Evolutionary conservation across 2,797 vertebrate species (phyloP), one percentile per base, ranked within the genome.

Genomic region (Girardinus metallicus): DNA sequence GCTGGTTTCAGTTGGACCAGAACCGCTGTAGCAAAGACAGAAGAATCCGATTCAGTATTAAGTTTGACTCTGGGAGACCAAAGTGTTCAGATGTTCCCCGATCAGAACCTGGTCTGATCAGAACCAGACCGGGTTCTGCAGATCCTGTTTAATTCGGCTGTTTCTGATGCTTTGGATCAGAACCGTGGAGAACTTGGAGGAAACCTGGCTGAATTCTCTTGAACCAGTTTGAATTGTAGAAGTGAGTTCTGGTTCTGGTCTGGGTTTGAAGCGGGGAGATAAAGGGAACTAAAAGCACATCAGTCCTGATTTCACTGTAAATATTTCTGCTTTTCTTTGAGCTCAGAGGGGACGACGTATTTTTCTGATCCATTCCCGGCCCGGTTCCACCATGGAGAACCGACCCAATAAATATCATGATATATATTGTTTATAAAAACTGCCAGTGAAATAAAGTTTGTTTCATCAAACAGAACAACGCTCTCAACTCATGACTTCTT

Each of bases 361-460:
- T 96, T 96, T 95, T 96, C 92, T 95, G 84, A 86, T 93, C 94
- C 92, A 94, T 94, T 95, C 91, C 91, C 34, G 57, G 23, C 53
- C 53, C 53, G 55, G 55, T 60, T 60, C 55, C 1, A 13, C 55
- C 1, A 4, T 13, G 55, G 55, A 60, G n/a, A 60, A 60, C n/a
- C 55, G n/a, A 60, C n/a, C 55, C 60, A 3, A 78, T 91, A 81
- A 84, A 92, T 86, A 89, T 85, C 83, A 85, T 78, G 29, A 62
- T 85, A 82, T 93, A 94, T 92, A 93, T 92, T 93, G 91, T 93
- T 92, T 91, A 94, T 93, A 81, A 91, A 94, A 90, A 90, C 80
- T 74, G 85, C 84, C 85, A 94, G 94, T 94, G 93, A 95, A 95
- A 80, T 18, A 86, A 89, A 75, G 70, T 31, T 43, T 90, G 81